Base-by-base conservation (phyloP, 2,113 vertebrate genomes). In the Leptodactylus fuscus region DNA sequence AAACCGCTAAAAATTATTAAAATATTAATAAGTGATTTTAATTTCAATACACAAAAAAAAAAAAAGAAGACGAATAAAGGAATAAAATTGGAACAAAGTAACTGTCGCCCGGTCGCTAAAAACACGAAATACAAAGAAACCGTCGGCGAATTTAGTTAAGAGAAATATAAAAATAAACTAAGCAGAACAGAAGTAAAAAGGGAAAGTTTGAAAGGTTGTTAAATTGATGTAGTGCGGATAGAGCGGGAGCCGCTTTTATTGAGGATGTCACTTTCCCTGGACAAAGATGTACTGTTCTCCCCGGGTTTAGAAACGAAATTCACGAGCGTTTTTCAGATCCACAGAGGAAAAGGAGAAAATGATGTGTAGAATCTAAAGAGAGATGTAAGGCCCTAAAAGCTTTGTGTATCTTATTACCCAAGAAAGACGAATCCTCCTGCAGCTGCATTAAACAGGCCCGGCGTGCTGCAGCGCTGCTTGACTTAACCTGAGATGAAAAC, bases 401-500 rank as follows among this genome's bases (percentile, higher is more conserved):
- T 60, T 24, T 60, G 77, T 62, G 34, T 38, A 60, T 58, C 77
- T 62, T 80, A 62, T 80, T 80, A 80, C 46, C 73, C 7, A 11
- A 1, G 13, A 80, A 62, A 62, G 36, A 44, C 36, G 55, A 16
- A 38, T 62, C n/a, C 77, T 80, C 77, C 77, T 27, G 77, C 53
- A 41, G 76, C 34, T 62, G 32, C 32, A 44, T 73, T 71, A 83
- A 58, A 74, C 69, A 55, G 49, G 49, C 62, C 2, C 81, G 38
- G 67, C 48, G 12, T 58, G 65, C 32, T 18, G 29, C 48, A 51
- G 81, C 65, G 44, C 81, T 11, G 81, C 44, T 29, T 71, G 81
- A 83, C 69, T 74, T 83, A 83, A 83, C 71, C 44, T 34, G 13
- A 83, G 67, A 83, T 83, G 81, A 55, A 73, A 55, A 58, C 81